Evolutionary conservation across 30 jellyfish, hydroid and myxozoan species (phyloP).

Genomic region (Aurelia coerulea): DNA sequence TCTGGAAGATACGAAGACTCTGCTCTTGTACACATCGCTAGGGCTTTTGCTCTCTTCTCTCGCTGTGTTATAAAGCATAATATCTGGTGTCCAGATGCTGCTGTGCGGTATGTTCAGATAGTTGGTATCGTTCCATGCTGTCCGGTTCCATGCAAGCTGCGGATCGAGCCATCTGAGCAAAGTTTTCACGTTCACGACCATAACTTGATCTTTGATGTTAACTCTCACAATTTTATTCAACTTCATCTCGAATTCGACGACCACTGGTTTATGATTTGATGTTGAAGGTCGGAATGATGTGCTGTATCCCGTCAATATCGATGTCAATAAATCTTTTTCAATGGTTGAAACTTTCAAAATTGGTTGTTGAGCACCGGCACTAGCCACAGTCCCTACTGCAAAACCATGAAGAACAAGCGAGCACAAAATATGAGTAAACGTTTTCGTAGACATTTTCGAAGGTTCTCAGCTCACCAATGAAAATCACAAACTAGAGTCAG

Average conservation of each 20-base stretch:
- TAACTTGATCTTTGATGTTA: conserved; percentile 57
- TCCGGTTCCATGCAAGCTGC: conserved; percentile 60
- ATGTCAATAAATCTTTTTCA: conserved; percentile 38
- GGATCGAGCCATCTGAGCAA: conserved; percentile 60
- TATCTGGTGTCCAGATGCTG: conserved; percentile 65
- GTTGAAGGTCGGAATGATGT: conserved; percentile 56
- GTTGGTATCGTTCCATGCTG: conserved; percentile 52
- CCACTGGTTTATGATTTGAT: conserved; percentile 40
- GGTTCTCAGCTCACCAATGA: too few relatives aligned
- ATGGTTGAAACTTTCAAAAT: conserved; percentile 9
- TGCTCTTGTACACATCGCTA: conserved; percentile 48
- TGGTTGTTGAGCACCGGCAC: background rate
- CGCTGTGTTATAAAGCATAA: conserved; percentile 61
- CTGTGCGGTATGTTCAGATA: conserved; percentile 31
- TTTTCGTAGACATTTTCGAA: too few relatives aligned
- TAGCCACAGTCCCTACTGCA: too few relatives aligned
- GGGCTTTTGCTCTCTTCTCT: conserved; percentile 49
- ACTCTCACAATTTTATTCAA: conserved; percentile 42
- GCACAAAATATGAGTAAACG: too few relatives aligned
- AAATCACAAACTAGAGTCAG: too few relatives aligned
- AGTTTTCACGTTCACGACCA: conserved; percentile 25
- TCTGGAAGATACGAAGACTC: conserved; percentile 7
- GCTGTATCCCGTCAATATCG: conserved; percentile 50
- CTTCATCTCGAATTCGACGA: conserved; percentile 48
- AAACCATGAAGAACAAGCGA: too few relatives aligned